A percentile compares a stretch with the other conserved stretches of the same genome.
Evolutionary conservation across 2,797 vertebrate species (phyloP).

Genomic region (Sebastes trivittatus): DNA sequence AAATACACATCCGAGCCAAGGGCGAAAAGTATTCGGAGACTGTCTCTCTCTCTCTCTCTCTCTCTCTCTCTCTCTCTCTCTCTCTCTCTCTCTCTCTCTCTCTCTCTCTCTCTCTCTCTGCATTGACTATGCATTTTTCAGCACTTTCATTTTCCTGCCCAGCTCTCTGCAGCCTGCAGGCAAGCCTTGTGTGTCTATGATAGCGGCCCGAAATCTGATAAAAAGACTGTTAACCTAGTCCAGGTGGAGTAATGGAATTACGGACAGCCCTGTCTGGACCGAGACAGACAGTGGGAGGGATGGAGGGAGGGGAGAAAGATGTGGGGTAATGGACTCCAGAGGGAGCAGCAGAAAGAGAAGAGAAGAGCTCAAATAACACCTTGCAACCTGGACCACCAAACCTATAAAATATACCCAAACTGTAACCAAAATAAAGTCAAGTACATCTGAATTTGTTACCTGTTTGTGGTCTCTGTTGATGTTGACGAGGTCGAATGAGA

Average conservation of each 20-base stretch:
- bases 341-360: constrained; percentile 12
- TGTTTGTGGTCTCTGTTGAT: constrained; percentile 94
- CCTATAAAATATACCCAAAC: not conserved
- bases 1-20: constrained; percentile 49
- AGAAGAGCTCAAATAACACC: not conserved
- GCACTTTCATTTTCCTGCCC: constrained; percentile 47
- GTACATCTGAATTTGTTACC: constrained; percentile 74
- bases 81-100: not conserved
- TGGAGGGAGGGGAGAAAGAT: constrained; percentile 25
- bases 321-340: constrained; percentile 74
- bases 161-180: constrained; percentile 61
- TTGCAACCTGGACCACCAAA: not conserved
- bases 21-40: constrained; percentile 47
- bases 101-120: constrained; percentile 11
- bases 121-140: constrained; percentile 65
- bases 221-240: constrained; percentile 76
- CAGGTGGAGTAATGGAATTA: constrained; percentile 81
- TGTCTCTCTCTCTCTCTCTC: not conserved
- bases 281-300: constrained; percentile 61
- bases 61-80: not conserved
- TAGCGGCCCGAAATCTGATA: constrained; percentile 72
- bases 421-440: not conserved
- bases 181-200: constrained; percentile 59
- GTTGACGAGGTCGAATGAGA: constrained; percentile 97
- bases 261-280: constrained; percentile 66